Evolutionary conservation across 2,888 invertebrate genomes (phyloP).

Genomic region (Epiblema foenella): DNA sequence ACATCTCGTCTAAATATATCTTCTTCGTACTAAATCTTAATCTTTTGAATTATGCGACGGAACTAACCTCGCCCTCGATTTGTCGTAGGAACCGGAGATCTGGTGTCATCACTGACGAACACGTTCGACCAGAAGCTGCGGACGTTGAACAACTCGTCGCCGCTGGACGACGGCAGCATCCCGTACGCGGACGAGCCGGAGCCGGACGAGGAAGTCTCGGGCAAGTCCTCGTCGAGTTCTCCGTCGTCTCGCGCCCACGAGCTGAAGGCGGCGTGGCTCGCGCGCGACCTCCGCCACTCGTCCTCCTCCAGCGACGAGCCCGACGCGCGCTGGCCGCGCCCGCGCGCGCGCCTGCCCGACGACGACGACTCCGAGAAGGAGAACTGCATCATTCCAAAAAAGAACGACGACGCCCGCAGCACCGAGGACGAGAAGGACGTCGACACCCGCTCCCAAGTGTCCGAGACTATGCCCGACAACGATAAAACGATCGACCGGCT

Average conservation of each 20-base stretch:
- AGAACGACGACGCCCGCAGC: conserved; percentile 71
- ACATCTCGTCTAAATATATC: conserved; percentile 32
- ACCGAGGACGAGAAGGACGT: conserved; percentile 91
- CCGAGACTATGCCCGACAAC: conserved; percentile 73
- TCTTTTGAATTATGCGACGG: conserved; percentile 1
- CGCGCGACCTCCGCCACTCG: conserved; percentile 72
- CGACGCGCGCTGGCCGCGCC: conserved; percentile 50
- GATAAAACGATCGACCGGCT: conserved; percentile 61
- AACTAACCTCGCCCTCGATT: conserved; percentile 50
- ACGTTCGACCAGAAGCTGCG: conserved; percentile 94
- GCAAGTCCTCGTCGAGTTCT: conserved; percentile 65
- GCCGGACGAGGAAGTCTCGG: conserved; percentile 72
- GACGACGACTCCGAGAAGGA: conserved; percentile 76
- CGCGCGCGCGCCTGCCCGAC: conserved; percentile 50
- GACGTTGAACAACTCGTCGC: conserved; percentile 88
- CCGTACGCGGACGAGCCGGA: conserved; percentile 89
- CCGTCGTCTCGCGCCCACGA: conserved; percentile 71
- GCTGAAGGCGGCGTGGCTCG: conserved; percentile 78
- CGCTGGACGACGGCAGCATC: conserved; percentile 88
- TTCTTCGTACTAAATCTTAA: conserved; percentile 35
- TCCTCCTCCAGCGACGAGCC: conserved; percentile 69
- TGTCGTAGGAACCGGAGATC: conserved; percentile 91
- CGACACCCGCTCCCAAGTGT: conserved; percentile 88
- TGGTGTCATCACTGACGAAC: conserved; percentile 92
- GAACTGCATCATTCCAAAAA: conserved; percentile 61